phyloP scores from a whole-genome alignment of 2,113 vertebrate genomes.

The Heterochromis multidens region DNA sequence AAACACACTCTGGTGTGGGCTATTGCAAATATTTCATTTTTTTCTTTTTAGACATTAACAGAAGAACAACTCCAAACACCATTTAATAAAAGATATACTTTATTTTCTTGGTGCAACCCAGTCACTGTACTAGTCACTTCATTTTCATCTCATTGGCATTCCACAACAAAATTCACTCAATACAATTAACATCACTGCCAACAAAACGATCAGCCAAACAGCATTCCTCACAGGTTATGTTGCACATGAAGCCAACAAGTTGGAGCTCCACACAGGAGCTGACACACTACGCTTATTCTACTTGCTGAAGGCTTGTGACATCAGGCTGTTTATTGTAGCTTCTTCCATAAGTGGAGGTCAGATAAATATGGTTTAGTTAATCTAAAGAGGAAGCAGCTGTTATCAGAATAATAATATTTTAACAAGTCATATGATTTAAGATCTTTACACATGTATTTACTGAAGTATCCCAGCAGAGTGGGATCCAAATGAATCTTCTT shows the following conservation, averaged over 20 bases:
- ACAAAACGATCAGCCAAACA: slow-evolving; percentile 7
- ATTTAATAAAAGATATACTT: slow-evolving; percentile 53
- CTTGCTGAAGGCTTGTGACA: background rate
- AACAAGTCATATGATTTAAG: background rate
- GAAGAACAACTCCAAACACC: background rate
- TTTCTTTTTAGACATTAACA: background rate
- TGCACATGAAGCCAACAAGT: background rate
- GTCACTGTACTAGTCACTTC: slow-evolving; percentile 48
- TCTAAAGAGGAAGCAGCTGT: background rate
- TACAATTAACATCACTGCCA: slow-evolving; percentile 13
- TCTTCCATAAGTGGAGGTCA: background rate
- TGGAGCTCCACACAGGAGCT: background rate
- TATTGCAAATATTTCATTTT: background rate
- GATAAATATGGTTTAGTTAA: background rate
- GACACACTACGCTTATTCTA: background rate
- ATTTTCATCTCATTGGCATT: slow-evolving; percentile 38
- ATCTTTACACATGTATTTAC: background rate
- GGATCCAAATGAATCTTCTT: background rate
- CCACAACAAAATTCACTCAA: slow-evolving; percentile 22
- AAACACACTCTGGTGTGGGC: background rate
- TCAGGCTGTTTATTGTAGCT: background rate
- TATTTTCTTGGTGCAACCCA: slow-evolving; percentile 48
- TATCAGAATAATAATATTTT: background rate
- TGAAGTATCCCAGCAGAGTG: background rate
- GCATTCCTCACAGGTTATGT: background rate